Base-by-base conservation (phyloP, 2,888 invertebrate species). In the Amorpha juglandis region DNA sequence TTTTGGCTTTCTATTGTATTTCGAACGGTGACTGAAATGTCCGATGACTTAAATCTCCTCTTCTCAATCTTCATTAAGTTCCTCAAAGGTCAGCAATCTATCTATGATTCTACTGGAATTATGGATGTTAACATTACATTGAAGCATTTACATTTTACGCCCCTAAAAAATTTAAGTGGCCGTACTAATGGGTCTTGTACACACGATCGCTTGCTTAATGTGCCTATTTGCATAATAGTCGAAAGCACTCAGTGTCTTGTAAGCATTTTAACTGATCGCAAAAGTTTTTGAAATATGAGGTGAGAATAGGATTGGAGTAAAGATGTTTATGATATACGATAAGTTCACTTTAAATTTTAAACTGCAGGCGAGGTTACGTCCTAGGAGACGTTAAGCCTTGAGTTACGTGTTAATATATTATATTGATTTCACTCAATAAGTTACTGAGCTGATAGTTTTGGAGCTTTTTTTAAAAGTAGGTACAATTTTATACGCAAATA, bases 221-320 rank as follows among this genome's bases (percentile, higher is more conserved):
- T 81, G 79, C 70, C 73, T 78, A 78, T 86, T 82, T 79, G 77
- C 78, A 79, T 84, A 86, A 87, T 82, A 81, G 80, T 72, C 74
- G 71, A 81, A 83, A 82, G 80, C 81, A 82, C 78, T 81, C 75
- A 70, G 75, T 76, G 51, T 52, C 38, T 38, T 48, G 52, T 63
- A 42, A 52, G 6, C 42, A 12, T 63, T 50, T 63, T 38, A 55
- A 55, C 58, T 58, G 38, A 58, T 58, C 58, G 58, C 58, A 42
- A 58, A 58, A 42, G 38, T 58, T 58, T 55, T 42, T 38, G 58
- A 58, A 58, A 58, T 19, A 58, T 58, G 42, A 58, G 12, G n/a
- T 0, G 35, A 35, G 12, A 14, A 35, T n/a, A n/a, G 53, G 53
- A 53, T 35, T 14, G 14, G 35, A 6, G 14, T 19, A 19, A 50